A percentile compares a stretch with the other conserved stretches of the same genome.
These are phyloP conservation scores for Pseudois nayaur DNA, from an alignment of 2,113 vertebrate genomes.

Conservation along the genomic window DNA sequence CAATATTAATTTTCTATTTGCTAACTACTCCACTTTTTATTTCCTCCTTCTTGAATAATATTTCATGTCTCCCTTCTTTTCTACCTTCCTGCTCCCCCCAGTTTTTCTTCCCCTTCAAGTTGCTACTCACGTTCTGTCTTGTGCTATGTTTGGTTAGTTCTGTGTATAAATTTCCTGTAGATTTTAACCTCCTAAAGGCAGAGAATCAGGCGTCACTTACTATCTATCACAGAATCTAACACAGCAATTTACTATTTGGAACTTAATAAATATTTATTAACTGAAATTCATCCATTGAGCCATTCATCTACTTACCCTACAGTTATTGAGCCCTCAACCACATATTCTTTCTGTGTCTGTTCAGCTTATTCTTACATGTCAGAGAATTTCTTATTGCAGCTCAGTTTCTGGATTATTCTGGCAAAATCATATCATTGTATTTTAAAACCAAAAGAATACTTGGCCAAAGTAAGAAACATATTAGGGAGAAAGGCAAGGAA, in stretches of 20 bases:
- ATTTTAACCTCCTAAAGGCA: background rate
- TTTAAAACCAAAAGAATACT: background rate
- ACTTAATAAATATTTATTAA: background rate
- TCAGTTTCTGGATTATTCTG: background rate
- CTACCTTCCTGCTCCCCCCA: rapidly evolving
- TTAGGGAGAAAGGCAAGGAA: background rate
- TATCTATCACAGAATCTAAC: background rate
- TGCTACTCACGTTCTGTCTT: background rate
- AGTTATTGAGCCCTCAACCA: background rate
- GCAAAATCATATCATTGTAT: background rate
- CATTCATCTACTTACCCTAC: background rate
- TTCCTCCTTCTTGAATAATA: background rate
- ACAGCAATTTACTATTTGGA: background rate
- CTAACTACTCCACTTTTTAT: background rate
- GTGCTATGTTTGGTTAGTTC: background rate
- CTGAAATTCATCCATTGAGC: background rate
- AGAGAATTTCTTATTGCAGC: background rate
- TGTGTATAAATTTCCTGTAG: background rate
- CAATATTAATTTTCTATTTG: background rate
- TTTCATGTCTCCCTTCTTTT: background rate
- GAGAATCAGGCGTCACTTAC: background rate
- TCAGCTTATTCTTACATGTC: background rate
- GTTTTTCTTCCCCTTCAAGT: background rate
- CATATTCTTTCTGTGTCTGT: background rate
- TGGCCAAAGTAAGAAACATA: background rate